phyloP scores from a whole-genome alignment of 2,888 invertebrate genomes.

The Camponotus fellah region DNA sequence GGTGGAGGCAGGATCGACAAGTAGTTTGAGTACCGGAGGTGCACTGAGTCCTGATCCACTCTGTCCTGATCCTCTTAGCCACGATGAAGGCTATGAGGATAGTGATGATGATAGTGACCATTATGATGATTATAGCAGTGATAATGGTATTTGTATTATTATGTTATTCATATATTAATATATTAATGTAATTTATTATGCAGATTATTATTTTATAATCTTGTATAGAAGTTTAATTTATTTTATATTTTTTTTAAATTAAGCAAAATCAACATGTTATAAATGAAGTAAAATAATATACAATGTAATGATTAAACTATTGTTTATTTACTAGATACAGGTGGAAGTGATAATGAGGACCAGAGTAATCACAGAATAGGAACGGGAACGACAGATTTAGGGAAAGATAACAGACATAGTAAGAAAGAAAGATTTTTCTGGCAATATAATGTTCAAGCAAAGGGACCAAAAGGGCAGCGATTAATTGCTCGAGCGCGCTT shows the following conservation, averaged over 20 bases:
- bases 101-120: slow-evolving; percentile 95
- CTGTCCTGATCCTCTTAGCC: slow-evolving; percentile 89
- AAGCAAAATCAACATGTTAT: background rate
- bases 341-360: slow-evolving; percentile 88
- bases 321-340: slow-evolving; percentile 87
- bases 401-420: slow-evolving; percentile 76
- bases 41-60: slow-evolving; percentile 92
- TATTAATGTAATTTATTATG: slow-evolving; percentile 34
- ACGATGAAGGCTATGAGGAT: slow-evolving; percentile 94
- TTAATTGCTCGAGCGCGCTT: slow-evolving; percentile 94
- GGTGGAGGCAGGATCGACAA: slow-evolving; percentile 95
- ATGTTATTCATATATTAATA: background rate
- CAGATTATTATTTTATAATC: background rate
- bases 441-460: slow-evolving; percentile 99
- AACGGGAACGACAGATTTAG: slow-evolving; percentile 79
- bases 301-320: background rate
- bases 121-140: slow-evolving; percentile 95
- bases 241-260: background rate
- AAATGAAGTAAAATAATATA: background rate
- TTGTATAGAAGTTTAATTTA: background rate
- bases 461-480: slow-evolving; percentile 98
- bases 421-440: slow-evolving; percentile 97
- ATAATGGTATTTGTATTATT: slow-evolving; percentile 88
- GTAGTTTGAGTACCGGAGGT: slow-evolving; percentile 93
- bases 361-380: slow-evolving; percentile 82